Evolutionary conservation across 1,140 invertebrate genomes (phyloP).

Genomic region (Rhagoletis zephyria): DNA sequence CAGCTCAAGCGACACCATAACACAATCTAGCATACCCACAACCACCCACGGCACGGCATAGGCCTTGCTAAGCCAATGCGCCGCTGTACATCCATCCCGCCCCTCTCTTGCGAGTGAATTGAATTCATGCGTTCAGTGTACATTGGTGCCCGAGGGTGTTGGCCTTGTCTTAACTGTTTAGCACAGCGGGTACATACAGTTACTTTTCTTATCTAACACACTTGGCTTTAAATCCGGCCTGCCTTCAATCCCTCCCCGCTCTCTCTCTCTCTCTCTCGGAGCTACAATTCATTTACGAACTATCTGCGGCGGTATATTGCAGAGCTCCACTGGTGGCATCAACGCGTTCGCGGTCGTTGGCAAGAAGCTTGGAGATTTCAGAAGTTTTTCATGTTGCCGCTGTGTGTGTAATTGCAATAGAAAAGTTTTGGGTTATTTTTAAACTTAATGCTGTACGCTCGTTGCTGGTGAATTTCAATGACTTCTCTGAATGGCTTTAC

Average conservation of each 20-base stretch:
- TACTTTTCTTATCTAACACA: slow-evolving; percentile 1
- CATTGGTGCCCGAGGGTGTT: background rate
- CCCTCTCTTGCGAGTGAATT: background rate
- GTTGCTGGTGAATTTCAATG: background rate
- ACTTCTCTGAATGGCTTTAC: background rate
- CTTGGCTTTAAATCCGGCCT: slow-evolving; percentile 13
- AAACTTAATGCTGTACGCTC: background rate
- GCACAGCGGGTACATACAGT: background rate
- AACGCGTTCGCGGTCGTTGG: background rate
- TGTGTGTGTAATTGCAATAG: background rate
- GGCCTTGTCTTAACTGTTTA: slow-evolving; percentile 15
- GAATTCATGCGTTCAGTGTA: background rate
- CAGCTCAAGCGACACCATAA: background rate
- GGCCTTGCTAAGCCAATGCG: background rate
- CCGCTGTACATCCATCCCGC: too few relatives aligned
- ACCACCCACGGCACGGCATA: background rate
- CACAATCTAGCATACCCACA: background rate
- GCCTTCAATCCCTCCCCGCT: too few relatives aligned
- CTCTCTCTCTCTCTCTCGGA: background rate
- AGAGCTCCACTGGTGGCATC: background rate
- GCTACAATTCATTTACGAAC: slow-evolving; percentile 6
- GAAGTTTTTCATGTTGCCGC: background rate
- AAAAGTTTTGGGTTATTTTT: slow-evolving; percentile 17
- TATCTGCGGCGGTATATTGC: background rate
- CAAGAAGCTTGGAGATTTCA: background rate